Base-by-base conservation (phyloP, 2,888 invertebrate genomes). In the Axea sp. region DNA sequence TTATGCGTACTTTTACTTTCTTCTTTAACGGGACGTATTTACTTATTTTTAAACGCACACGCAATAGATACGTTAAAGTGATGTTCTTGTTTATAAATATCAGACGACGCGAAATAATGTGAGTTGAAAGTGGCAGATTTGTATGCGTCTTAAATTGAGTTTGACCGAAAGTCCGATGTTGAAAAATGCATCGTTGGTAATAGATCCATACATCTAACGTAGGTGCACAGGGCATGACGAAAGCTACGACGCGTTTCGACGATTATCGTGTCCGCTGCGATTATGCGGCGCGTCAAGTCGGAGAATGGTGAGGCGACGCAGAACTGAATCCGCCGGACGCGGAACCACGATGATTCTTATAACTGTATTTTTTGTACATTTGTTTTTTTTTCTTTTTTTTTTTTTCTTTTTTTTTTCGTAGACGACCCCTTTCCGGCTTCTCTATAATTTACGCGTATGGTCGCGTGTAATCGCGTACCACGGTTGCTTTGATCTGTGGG, bases 211-310 rank as follows among this genome's bases (percentile, higher is more conserved):
- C 68, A 37, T 30, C 59, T 59, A 51, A 68, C 59, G 78, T 77
- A 64, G 78, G 69, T 76, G 77, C 81, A 76, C 78, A 77, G 78
- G 78, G 81, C 84, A 82, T 82, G 85, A 85, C 85, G 83, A 74
- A 45, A 49, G 47, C 74, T 72, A 77, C 78, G 77, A 76, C 77
- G 79, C 80, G 81, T 83, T 81, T 79, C 80, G 80, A 77, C 82
- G 85, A 86, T 86, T 85, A 86, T 84, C 81, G 80, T 80, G 85
- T 86, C 86, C 83, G 84, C 84, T 83, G 82, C 82, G 83, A 86
- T 85, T 86, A 84, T 80, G 81, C 80, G 81, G 76, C 78, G 80
- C 82, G 85, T 84, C 84, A 78, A 78, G 72, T 78, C 76, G 78
- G 77, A 65, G 78, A 79, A 77, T 76, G 76, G 64, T 68, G 59